A percentile compares a stretch with the other conserved stretches of the same genome.
phyloP scores from a whole-genome alignment of 2,113 vertebrate species.

The Lipotes vexillifer region DNA sequence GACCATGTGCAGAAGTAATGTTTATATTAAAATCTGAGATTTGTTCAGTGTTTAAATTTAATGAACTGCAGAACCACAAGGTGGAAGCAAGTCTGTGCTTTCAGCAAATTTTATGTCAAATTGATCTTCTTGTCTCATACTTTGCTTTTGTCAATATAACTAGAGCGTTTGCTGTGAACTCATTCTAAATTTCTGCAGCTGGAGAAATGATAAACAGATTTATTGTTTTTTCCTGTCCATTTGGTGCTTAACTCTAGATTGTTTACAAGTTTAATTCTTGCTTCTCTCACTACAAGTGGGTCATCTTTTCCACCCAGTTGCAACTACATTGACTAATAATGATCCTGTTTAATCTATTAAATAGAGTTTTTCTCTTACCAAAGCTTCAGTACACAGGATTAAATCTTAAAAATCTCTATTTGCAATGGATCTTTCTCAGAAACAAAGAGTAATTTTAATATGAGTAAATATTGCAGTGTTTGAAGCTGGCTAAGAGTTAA shows the following conservation, averaged over 20 bases:
- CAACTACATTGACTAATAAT: neutral
- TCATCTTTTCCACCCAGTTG: neutral
- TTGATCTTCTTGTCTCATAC: slow-evolving; percentile 6
- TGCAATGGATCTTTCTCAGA: neutral
- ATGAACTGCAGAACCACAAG: neutral
- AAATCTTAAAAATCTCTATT: neutral
- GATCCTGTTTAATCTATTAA: neutral
- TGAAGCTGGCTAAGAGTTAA: neutral
- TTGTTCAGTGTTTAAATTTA: slow-evolving; percentile 62
- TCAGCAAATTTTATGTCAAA: slow-evolving; percentile 42
- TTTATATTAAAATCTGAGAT: slow-evolving; percentile 41
- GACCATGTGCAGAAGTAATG: neutral
- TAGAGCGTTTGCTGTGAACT: neutral
- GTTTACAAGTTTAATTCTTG: slow-evolving; percentile 59
- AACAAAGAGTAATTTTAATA: neutral
- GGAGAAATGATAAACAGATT: slow-evolving; percentile 28
- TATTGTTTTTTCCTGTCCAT: slow-evolving; percentile 19
- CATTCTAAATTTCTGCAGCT: slow-evolving; percentile 39
- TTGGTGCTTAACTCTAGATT: slow-evolving; percentile 42
- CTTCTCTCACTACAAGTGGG: slow-evolving; percentile 11
- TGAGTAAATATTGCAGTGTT: neutral
- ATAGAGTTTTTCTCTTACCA: neutral
- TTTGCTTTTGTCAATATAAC: slow-evolving; percentile 45
- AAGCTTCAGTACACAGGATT: neutral
- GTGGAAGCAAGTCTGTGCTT: slow-evolving; percentile 13